These are phyloP conservation scores for Heliconius congener DNA, from an alignment of 1,140 invertebrate species.

Conservation along the genomic window DNA sequence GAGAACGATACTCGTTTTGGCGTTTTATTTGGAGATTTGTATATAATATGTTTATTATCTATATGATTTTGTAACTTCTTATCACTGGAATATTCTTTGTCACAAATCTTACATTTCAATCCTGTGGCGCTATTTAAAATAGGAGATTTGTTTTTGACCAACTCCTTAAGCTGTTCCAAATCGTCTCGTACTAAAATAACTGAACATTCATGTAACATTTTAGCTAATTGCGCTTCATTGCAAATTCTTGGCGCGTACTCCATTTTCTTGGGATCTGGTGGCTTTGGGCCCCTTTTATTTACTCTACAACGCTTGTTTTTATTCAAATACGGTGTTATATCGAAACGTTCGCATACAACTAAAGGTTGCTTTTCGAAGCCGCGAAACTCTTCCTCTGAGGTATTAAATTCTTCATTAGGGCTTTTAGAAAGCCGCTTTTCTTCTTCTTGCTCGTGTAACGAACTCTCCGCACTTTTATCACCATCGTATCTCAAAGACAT, in stretches of 20 bases:
- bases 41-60: conserved; percentile 64
- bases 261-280: conserved; percentile 15
- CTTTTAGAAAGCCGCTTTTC: conserved; percentile 5
- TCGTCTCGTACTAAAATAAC: conserved; percentile 53
- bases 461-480: conserved; percentile 26
- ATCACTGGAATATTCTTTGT: conserved; percentile 54
- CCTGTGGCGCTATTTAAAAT: not conserved
- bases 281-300: not conserved
- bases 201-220: conserved; percentile 41
- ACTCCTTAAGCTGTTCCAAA: conserved; percentile 45
- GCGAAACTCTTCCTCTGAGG: conserved; percentile 45
- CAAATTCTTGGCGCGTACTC: conserved; percentile 7
- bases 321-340: conserved; percentile 57
- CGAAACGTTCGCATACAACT: conserved; percentile 49
- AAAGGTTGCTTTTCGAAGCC: conserved; percentile 57
- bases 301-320: not conserved
- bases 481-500: conserved; percentile 53
- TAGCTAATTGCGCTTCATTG: conserved; percentile 8
- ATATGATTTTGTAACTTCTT: conserved; percentile 61
- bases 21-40: conserved; percentile 45
- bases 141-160: conserved; percentile 27
- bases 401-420: conserved; percentile 35
- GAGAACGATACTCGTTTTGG: conserved; percentile 69
- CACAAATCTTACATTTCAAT: conserved; percentile 60
- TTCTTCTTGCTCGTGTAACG: conserved; percentile 1